phyloP scores from a whole-genome alignment of 2,797 vertebrate genomes.

The Tenualosa ilisha region DNA sequence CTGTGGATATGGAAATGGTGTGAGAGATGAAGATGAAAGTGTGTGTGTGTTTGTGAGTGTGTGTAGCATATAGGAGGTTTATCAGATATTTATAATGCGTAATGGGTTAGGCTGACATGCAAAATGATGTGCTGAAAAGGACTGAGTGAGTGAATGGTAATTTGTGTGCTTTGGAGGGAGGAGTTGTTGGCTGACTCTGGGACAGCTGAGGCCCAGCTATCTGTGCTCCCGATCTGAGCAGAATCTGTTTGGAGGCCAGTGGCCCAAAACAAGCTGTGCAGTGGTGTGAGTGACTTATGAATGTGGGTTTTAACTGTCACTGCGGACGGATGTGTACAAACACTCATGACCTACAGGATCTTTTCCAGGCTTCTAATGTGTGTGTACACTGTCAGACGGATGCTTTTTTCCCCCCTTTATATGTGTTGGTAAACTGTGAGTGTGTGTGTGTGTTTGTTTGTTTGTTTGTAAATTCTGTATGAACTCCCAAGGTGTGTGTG shows the following conservation, averaged over 20 bases:
- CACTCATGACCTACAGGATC: neutral
- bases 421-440: too few species aligned
- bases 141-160: neutral
- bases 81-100: neutral
- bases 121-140: neutral
- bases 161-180: neutral
- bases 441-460: too few species aligned
- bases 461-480: too few species aligned
- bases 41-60: too few species aligned
- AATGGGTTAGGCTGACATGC: neutral
- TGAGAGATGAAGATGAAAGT: neutral
- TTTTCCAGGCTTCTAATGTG: neutral
- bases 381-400: neutral
- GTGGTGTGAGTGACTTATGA: neutral
- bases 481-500: neutral
- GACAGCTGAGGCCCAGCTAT: neutral
- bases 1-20: neutral
- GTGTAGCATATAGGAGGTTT: neutral
- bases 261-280: conserved; percentile 24
- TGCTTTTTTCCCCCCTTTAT: too few species aligned
- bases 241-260: conserved; percentile 33
- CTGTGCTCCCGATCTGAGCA: neutral
- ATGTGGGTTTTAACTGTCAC: neutral
- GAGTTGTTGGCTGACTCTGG: neutral
- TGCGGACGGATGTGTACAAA: neutral